Evolutionary conservation across 2,797 vertebrate genomes (phyloP).

Genomic region (Artibeus jamaicensis): DNA sequence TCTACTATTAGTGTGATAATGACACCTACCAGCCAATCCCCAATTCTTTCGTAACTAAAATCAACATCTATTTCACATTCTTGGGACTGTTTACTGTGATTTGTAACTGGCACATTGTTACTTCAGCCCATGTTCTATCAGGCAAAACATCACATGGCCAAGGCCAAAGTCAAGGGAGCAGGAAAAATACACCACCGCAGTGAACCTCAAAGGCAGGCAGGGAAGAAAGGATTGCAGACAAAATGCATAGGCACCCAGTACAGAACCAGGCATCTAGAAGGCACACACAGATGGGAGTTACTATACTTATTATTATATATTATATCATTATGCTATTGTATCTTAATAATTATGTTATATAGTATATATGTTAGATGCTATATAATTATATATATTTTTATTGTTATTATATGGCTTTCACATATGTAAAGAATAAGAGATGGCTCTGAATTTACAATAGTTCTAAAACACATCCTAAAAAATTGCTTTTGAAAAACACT

Average conservation of each 20-base stretch:
- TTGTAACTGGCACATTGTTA: background rate
- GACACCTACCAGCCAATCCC: background rate
- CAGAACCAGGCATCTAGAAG: background rate
- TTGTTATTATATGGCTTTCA: background rate
- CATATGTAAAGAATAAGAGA: background rate
- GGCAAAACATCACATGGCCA: background rate
- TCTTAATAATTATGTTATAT: background rate
- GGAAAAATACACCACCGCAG: background rate
- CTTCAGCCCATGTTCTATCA: background rate
- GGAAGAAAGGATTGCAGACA: background rate
- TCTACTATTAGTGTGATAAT: background rate
- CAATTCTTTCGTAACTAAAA: background rate
- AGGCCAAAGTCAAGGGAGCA: background rate
- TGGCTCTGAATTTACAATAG: background rate
- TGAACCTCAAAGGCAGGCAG: background rate
- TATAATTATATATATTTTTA: background rate
- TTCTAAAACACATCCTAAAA: conserved; percentile 11
- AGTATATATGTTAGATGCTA: background rate
- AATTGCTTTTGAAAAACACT: background rate
- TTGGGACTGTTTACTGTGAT: rapidly evolving
- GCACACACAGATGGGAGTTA: background rate
- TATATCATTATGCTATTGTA: background rate
- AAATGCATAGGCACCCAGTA: background rate
- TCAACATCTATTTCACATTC: background rate
- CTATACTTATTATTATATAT: background rate